A percentile compares a stretch with the other conserved stretches of the same genome.
phyloP scores from a whole-genome alignment of 2,113 vertebrate genomes.

The Oenanthe melanoleuca region DNA sequence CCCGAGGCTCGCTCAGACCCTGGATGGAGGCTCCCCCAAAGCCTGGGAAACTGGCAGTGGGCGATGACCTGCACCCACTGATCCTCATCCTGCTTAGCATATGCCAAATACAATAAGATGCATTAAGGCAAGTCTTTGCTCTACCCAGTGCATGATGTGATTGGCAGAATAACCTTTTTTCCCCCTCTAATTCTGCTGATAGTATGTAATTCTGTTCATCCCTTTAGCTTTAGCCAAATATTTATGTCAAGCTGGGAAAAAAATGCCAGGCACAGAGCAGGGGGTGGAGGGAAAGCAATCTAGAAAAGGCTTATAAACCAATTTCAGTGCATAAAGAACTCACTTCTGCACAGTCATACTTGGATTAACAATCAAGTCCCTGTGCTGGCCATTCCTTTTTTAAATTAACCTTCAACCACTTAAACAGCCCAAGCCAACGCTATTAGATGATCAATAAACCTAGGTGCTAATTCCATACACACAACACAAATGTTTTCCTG shows the following conservation, averaged over 20 bases:
- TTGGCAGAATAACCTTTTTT: neutral
- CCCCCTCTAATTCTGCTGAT: slow-evolving; percentile 18
- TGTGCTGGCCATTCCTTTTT: neutral
- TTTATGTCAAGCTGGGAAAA: slow-evolving; percentile 58
- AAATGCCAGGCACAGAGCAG: slow-evolving; percentile 46
- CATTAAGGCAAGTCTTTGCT: slow-evolving; percentile 29
- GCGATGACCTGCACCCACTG: slow-evolving; percentile 71
- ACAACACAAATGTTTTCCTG: neutral
- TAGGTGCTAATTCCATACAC: neutral
- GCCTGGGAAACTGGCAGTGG: slow-evolving; percentile 72
- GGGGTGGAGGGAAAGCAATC: slow-evolving; percentile 2
- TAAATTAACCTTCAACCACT: slow-evolving; percentile 32
- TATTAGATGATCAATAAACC: neutral
- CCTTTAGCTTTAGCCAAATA: slow-evolving; percentile 58
- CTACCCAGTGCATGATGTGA: neutral
- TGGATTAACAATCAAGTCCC: neutral
- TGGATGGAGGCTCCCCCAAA: neutral
- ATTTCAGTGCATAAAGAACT: slow-evolving; percentile 3
- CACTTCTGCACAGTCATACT: neutral
- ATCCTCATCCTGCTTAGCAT: slow-evolving; percentile 31
- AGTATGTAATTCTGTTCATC: slow-evolving; percentile 37
- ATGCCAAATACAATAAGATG: slow-evolving; percentile 31
- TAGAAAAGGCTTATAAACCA: slow-evolving; percentile 6
- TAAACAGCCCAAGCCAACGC: neutral
- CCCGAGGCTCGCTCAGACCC: neutral